Percentiles rank a stretch among this genome's conserved stretches.
Evolutionary conservation across 2,888 invertebrate genomes (phyloP).

Genomic region (Brachycybe producta): DNA sequence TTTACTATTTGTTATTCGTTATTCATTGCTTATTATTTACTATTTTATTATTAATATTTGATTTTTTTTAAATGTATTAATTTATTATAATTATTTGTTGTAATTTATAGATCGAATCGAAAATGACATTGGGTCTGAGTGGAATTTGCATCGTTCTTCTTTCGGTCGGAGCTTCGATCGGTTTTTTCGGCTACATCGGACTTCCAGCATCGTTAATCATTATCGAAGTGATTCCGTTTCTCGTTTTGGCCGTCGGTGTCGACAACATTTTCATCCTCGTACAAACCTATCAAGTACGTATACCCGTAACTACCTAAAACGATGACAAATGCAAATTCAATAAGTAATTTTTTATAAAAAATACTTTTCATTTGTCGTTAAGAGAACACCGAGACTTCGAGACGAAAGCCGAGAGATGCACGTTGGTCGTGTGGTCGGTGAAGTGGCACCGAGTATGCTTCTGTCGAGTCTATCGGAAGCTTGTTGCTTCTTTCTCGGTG

Average conservation of each 20-base stretch:
- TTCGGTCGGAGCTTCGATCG: constrained; percentile 84
- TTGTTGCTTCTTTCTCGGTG: constrained; percentile 84
- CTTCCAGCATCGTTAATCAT: constrained; percentile 90
- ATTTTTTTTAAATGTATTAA: too few species aligned
- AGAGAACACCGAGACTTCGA: constrained; percentile 57
- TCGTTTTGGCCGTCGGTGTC: constrained; percentile 94
- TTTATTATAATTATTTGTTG: too few species aligned
- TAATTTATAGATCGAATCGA: constrained; percentile 83
- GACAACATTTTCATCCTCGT: constrained; percentile 98
- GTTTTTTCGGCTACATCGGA: constrained; percentile 78
- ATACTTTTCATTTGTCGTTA: too few species aligned
- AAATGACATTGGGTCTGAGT: constrained; percentile 86
- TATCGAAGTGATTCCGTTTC: constrained; percentile 95
- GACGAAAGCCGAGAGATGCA: constrained; percentile 72
- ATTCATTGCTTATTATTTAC: too few species aligned
- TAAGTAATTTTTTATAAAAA: constrained; percentile 11
- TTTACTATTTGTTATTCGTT: too few species aligned
- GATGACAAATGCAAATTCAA: background rate
- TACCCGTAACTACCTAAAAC: background rate
- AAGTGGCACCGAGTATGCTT: constrained; percentile 94
- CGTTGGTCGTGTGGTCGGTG: constrained; percentile 78
- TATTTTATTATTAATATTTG: too few species aligned
- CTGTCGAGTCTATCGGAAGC: constrained; percentile 87
- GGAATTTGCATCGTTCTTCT: constrained; percentile 87
- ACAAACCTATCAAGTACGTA: constrained; percentile 55